A percentile compares a stretch with the other conserved stretches of the same genome.
Evolutionary conservation across 2,113 vertebrate species (phyloP).

Genomic region (Lagopus muta): DNA sequence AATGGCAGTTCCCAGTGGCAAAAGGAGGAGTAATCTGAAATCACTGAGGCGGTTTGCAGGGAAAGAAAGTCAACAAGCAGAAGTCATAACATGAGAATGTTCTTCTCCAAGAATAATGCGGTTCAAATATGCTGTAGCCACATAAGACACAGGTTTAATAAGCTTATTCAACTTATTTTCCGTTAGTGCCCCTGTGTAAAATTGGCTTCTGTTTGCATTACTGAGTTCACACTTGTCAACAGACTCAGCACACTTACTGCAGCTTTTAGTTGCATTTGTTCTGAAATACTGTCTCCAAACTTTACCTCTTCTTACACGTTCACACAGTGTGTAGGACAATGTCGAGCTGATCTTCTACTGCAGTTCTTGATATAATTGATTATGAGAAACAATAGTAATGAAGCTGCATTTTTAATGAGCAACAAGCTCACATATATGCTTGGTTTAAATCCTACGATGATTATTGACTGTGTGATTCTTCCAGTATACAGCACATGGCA

Average conservation of each 20-base stretch:
- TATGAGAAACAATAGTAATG: neutral
- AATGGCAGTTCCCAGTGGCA: neutral
- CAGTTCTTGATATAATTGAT: neutral
- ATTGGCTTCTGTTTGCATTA: neutral
- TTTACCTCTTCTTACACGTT: neutral
- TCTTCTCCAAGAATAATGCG: neutral
- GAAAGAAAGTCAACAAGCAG: neutral
- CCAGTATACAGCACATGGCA: neutral
- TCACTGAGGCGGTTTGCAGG: neutral
- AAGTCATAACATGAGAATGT: neutral
- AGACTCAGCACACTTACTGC: neutral
- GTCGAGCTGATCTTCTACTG: neutral
- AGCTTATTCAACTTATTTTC: neutral
- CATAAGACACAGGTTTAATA: neutral
- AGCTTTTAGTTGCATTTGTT: neutral
- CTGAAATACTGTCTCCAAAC: neutral
- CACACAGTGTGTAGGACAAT: neutral
- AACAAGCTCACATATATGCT: neutral
- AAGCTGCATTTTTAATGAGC: neutral
- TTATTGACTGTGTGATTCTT: neutral
- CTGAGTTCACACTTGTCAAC: neutral
- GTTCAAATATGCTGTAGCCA: neutral
- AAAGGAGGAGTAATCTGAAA: neutral
- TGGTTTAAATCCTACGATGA: neutral
- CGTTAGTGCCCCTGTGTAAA: accelerated